Evolutionary conservation across 2,888 invertebrate genomes (phyloP).

Genomic region (Ceriagrion tenellum): DNA sequence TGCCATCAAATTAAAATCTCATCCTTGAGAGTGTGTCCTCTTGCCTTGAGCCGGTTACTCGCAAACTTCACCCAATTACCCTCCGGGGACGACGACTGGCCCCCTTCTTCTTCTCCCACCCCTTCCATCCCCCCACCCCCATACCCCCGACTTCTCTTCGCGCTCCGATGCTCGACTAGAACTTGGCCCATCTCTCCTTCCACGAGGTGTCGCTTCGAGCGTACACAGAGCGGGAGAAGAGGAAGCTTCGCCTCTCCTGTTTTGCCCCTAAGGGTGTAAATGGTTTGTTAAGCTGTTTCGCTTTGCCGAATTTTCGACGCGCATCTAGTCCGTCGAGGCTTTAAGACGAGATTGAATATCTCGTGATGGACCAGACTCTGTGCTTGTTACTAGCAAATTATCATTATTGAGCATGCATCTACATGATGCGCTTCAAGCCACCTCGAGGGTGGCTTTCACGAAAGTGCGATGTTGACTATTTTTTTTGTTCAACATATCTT

Average conservation of each 20-base stretch:
- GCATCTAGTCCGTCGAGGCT: no score
- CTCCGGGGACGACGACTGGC: not conserved
- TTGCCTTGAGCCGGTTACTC: not conserved
- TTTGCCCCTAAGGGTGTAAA: not conserved
- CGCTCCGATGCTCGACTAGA: not conserved
- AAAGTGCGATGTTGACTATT: no score
- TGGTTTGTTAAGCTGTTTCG: not conserved
- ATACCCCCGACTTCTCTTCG: not conserved
- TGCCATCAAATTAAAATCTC: slow-evolving; percentile 4
- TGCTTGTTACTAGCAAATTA: no score
- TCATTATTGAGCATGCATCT: no score
- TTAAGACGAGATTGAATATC: no score
- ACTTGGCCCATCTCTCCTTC: not conserved
- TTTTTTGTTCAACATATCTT: no score
- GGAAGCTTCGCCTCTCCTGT: not conserved
- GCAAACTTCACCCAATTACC: slow-evolving; percentile 7
- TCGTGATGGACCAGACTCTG: no score
- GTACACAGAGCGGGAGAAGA: not conserved
- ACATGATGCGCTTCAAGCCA: no score
- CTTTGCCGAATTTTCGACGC: not conserved
- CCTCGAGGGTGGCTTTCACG: no score
- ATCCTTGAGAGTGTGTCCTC: not conserved
- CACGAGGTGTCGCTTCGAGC: not conserved
- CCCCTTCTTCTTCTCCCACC: no score
- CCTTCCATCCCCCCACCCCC: not conserved